phyloP scores from a whole-genome alignment of 2,888 invertebrate genomes.

The Hydrotaea diabolus region DNA sequence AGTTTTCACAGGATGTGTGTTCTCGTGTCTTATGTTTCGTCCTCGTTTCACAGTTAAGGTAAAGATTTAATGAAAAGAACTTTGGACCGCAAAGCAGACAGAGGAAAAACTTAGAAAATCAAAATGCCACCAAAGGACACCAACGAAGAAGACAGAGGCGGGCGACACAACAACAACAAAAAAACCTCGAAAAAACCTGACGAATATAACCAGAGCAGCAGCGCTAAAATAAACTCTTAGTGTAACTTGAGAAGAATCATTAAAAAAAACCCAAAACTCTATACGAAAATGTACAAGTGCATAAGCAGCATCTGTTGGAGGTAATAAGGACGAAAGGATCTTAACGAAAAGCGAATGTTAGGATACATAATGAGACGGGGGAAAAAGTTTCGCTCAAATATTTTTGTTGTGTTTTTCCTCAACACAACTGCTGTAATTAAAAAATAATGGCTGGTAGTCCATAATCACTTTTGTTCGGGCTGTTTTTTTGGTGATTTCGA shows the following conservation, averaged over 20 bases:
- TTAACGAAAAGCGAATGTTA: conserved; percentile 15
- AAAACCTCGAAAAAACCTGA: background rate
- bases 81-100: conserved; percentile 37
- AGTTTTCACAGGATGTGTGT: background rate
- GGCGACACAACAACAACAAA: background rate
- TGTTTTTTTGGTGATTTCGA: background rate
- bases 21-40: background rate
- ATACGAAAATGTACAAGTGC: conserved; percentile 32
- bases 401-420: background rate
- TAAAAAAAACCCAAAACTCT: conserved; percentile 9
- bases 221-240: conserved; percentile 10
- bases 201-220: background rate
- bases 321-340: conserved; percentile 23
- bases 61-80: conserved; percentile 49
- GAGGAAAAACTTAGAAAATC: conserved; percentile 43
- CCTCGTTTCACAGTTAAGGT: conserved; percentile 20
- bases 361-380: background rate
- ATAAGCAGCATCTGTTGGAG: conserved; percentile 25
- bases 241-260: conserved; percentile 33
- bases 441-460: background rate
- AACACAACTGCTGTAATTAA: conserved; percentile 19
- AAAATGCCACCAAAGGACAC: conserved; percentile 40
- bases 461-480: background rate
- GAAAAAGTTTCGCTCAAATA: background rate
- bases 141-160: background rate